Base-by-base conservation (phyloP, 1,140 invertebrate genomes). In the Stegodyphus dumicola region DNA sequence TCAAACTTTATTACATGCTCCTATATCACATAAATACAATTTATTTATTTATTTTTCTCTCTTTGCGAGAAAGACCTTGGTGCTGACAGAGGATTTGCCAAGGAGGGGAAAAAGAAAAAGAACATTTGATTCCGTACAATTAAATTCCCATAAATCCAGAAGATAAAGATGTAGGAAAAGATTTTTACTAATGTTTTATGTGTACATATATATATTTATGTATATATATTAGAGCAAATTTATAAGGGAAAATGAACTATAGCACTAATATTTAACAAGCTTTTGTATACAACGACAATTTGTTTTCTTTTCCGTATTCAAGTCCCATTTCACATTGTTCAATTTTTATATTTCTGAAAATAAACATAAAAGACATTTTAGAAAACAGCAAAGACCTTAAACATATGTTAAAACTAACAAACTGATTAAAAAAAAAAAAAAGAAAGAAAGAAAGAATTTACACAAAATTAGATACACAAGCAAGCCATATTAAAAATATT, bases 1-100 rank as follows among this genome's bases (percentile, higher is more conserved):
- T 85, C 81, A 85, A 85, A 85, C 81, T 85, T 85, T 85, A 85
- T 85, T 85, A 85, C 81, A 85, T 84, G 81, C 66, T 85, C 65
- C 81, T 85, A 85, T 85, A 85, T 85, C 81, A 85, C 81, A 85
- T 85, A 85, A 76, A 85, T 85, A 85, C 73, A 77, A 54, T 85
- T 33, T 33, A 33, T 33, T 33, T 33, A 33, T 33, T 33, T 33
- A 33, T 33, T 33, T 33, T 33, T 33, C 3, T 83, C 75, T 83
- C 74, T 85, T 74, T 85, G 73, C 53, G 73, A 64, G 81, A 85
- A 74, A 85, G 65, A 77, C 81, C 73, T 85, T 85, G 81, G 81
- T 77, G 81, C 74, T 77, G 81, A 77, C 80, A 85, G 81, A 85
- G 81, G 81, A 85, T 85, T 85, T 77, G 73, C 81, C 81, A 85